Evolutionary conservation across 2,888 invertebrate genomes (phyloP).

Genomic region (Drosophila greeni): DNA sequence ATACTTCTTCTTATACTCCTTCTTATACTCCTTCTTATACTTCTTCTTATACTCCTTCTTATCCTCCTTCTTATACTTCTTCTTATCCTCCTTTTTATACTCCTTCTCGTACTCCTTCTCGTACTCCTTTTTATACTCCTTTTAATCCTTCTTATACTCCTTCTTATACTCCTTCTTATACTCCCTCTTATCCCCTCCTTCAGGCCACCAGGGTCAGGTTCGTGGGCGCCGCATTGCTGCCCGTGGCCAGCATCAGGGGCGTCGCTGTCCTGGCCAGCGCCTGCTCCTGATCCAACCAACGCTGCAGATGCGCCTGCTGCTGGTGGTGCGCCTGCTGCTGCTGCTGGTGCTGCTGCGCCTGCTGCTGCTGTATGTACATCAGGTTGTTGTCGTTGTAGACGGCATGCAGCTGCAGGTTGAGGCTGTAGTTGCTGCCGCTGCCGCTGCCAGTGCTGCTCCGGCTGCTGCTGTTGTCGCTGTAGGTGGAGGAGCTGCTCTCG

Average conservation of each 20-base stretch:
- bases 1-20: too few species aligned
- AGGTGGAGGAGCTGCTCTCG: constrained; percentile 79
- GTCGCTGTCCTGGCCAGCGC: constrained; percentile 56
- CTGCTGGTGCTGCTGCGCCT: constrained; percentile 47
- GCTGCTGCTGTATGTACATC: constrained; percentile 54
- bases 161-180: neutral
- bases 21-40: too few species aligned
- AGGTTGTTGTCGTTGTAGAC: constrained; percentile 81
- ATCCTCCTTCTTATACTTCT: too few species aligned
- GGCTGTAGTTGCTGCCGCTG: constrained; percentile 76
- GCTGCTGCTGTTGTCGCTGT: constrained; percentile 73
- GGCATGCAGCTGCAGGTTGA: constrained; percentile 81
- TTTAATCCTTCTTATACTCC: neutral
- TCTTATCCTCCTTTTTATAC: too few species aligned
- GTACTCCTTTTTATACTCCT: neutral
- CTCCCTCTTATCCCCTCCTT: too few species aligned
- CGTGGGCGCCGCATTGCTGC: constrained; percentile 42
- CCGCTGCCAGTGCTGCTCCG: constrained; percentile 28
- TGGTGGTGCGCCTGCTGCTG: constrained; percentile 71
- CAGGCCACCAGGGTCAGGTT: constrained; percentile 62
- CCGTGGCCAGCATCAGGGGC: constrained; percentile 30
- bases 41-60: too few species aligned
- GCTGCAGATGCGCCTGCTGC: constrained; percentile 79
- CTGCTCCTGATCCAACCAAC: constrained; percentile 81
- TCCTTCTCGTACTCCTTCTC: too few species aligned